Evolutionary conservation across 2,888 invertebrate species (phyloP).

Genomic region (Eristalinus aeneus): DNA sequence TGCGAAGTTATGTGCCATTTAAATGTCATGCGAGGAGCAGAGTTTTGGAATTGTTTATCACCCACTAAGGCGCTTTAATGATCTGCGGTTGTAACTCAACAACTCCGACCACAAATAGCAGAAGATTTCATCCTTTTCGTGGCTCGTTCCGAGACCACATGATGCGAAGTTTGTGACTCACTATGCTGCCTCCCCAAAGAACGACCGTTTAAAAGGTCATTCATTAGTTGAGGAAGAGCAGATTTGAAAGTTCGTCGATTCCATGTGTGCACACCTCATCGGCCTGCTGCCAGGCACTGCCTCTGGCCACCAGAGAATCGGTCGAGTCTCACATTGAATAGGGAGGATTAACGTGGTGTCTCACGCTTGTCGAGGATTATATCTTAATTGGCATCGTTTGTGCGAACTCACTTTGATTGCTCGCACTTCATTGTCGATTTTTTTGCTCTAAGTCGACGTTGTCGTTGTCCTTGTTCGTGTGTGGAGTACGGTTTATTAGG

Average conservation of each 20-base stretch:
- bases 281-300: background rate
- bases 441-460: background rate
- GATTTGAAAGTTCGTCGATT: background rate
- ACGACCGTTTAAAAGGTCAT: background rate
- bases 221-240: background rate
- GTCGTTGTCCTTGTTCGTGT: background rate
- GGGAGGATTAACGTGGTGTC: slow-evolving; percentile 1
- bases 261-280: background rate
- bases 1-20: slow-evolving; percentile 6
- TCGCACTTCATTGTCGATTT: background rate
- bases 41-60: slow-evolving; percentile 21
- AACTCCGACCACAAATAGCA: background rate
- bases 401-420: background rate
- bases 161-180: background rate
- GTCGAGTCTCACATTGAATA: background rate
- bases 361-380: slow-evolving; percentile 2
- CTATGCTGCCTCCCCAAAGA: background rate
- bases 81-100: background rate
- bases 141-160: background rate
- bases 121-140: background rate
- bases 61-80: slow-evolving; percentile 10
- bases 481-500: background rate
- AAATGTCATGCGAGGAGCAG: slow-evolving; percentile 5
- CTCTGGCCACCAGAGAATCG: background rate
- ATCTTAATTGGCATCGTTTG: slow-evolving; percentile 19